phyloP scores from a whole-genome alignment of 1,140 invertebrate species.

The Lepidurus packardi region DNA sequence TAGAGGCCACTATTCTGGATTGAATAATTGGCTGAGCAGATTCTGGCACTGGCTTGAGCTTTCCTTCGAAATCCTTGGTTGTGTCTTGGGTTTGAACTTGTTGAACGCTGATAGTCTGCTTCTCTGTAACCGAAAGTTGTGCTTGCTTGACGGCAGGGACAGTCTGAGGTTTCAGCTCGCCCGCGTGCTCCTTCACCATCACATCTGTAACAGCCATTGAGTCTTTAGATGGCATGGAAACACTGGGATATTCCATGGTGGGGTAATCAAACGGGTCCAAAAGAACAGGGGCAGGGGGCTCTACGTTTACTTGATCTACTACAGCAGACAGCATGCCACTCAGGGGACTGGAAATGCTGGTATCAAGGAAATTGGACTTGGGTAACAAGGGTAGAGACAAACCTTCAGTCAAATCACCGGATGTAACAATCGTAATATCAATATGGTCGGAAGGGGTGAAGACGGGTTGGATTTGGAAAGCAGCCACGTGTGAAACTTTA shows the following conservation, averaged over 20 bases:
- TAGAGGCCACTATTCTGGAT: background rate
- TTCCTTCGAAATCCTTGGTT: conserved; percentile 31
- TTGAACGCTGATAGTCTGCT: conserved; percentile 35
- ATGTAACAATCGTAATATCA: background rate
- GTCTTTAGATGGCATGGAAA: conserved; percentile 5
- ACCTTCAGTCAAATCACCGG: background rate
- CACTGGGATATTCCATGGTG: background rate
- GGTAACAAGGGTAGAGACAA: background rate
- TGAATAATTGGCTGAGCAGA: background rate
- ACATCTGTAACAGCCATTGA: conserved; percentile 34
- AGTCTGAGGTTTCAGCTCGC: conserved; percentile 16
- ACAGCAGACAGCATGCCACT: background rate
- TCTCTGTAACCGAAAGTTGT: conserved; percentile 28
- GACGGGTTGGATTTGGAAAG: background rate
- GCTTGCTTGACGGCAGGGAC: conserved; percentile 32
- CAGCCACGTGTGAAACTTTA: background rate
- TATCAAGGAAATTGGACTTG: background rate
- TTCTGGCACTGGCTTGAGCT: conserved; percentile 28
- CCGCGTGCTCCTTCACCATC: conserved; percentile 28
- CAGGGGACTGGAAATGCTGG: background rate
- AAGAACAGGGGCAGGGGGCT: background rate
- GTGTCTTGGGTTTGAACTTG: conserved; percentile 36
- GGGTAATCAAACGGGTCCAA: background rate
- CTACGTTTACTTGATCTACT: background rate
- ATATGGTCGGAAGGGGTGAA: background rate